phyloP scores from a whole-genome alignment of 1,140 invertebrate species.

The Cardiocondyla obscurior region DNA sequence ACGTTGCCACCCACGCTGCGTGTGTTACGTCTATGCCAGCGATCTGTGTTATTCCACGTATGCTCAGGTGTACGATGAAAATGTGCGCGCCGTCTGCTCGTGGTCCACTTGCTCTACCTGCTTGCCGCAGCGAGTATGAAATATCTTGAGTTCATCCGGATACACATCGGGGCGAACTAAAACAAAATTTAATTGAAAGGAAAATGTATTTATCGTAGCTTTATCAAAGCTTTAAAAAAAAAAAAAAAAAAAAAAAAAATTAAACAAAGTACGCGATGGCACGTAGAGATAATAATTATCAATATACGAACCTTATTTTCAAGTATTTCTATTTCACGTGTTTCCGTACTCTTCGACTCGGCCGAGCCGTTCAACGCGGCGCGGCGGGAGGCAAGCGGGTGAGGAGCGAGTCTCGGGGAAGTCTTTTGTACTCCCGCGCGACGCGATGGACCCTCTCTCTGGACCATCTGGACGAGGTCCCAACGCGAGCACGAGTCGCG shows the following conservation, averaged over 20 bases:
- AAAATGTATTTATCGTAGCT: not conserved
- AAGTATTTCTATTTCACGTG: not conserved
- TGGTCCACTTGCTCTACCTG: not conserved
- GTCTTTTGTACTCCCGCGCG: slow-evolving; percentile 55
- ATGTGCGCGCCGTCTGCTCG: not conserved
- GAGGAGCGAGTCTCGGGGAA: slow-evolving; percentile 9
- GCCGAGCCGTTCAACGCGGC: not conserved
- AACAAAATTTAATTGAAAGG: not conserved
- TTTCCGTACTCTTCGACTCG: not conserved
- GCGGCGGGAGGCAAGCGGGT: not conserved
- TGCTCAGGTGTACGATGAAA: not conserved
- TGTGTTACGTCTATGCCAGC: too few relatives aligned
- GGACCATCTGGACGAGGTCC: not conserved
- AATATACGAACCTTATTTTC: too few relatives aligned
- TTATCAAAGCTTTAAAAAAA: too few relatives aligned
- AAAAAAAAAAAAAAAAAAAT: not conserved
- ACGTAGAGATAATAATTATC: too few relatives aligned
- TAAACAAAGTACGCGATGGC: too few relatives aligned
- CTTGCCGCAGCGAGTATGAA: not conserved
- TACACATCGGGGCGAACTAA: too few relatives aligned
- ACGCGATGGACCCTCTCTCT: slow-evolving; percentile 1
- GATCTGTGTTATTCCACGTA: not conserved
- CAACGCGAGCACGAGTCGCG: slow-evolving; percentile 10
- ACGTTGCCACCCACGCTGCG: not conserved
- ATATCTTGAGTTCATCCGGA: not conserved